phyloP scores from a whole-genome alignment of 2,797 vertebrate species.

The Gambusia yucatana region DNA sequence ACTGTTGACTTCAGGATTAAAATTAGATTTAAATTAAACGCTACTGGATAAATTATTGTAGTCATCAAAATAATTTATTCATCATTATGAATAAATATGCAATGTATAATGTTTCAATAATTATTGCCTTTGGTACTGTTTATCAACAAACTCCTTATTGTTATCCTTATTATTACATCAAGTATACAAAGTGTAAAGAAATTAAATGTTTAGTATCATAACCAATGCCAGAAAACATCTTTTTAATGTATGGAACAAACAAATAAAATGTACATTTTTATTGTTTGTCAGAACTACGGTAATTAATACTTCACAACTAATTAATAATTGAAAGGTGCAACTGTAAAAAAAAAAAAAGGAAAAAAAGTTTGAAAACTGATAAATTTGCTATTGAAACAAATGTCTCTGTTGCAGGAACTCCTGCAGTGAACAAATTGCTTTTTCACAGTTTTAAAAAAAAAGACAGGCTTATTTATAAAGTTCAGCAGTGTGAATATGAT shows the following conservation, averaged over 20 bases:
- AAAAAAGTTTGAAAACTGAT: background rate
- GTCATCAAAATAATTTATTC: background rate
- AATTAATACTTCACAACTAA: background rate
- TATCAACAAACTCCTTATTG: background rate
- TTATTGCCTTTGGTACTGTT: background rate
- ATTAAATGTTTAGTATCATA: background rate
- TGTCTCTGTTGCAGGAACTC: background rate
- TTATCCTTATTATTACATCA: background rate
- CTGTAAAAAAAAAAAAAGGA: background rate
- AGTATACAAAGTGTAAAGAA: background rate
- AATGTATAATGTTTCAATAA: background rate
- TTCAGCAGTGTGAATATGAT: slow-evolving; percentile 2
- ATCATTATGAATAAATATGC: background rate
- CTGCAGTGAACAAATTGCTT: background rate
- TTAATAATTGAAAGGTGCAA: background rate
- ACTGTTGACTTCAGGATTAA: background rate
- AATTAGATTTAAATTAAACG: background rate
- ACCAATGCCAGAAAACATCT: background rate
- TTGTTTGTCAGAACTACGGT: background rate
- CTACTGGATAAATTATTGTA: background rate
- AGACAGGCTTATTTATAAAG: background rate
- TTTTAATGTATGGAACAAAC: background rate
- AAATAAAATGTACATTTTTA: background rate
- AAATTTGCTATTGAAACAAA: background rate
- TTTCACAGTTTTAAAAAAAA: slow-evolving; percentile 1